phyloP scores from a whole-genome alignment of 1,140 invertebrate genomes.

The Mactra quadrangularis region DNA sequence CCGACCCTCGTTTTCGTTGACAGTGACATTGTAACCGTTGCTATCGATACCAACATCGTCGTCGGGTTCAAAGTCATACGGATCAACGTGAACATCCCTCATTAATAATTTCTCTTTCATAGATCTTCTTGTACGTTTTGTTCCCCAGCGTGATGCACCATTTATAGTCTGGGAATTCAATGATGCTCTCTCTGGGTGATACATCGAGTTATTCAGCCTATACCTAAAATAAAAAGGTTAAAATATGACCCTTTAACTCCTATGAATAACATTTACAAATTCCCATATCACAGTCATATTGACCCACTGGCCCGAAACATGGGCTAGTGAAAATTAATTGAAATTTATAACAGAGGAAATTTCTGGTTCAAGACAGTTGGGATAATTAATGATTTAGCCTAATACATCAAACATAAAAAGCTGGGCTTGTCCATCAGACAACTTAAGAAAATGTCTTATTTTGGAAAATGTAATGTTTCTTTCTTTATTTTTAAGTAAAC shows the following conservation, averaged over 20 bases:
- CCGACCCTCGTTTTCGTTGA: constrained; percentile 43
- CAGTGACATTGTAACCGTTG: constrained; percentile 42
- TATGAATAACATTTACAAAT: not conserved
- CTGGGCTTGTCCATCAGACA: too few relatives aligned
- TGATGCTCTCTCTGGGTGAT: constrained; percentile 68
- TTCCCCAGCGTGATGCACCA: constrained; percentile 55
- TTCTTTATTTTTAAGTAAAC: too few relatives aligned
- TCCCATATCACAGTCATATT: not conserved
- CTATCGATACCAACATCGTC: constrained; percentile 59
- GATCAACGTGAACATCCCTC: constrained; percentile 56
- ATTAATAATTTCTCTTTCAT: constrained; percentile 75
- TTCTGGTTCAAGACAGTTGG: too few relatives aligned
- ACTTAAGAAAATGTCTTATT: too few relatives aligned
- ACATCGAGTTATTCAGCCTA: constrained; percentile 62
- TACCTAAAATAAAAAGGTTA: constrained; percentile 64
- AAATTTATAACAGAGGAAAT: too few relatives aligned
- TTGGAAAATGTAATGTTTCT: too few relatives aligned
- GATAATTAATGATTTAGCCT: too few relatives aligned
- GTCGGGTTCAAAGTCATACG: constrained; percentile 45
- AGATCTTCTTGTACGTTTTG: constrained; percentile 42
- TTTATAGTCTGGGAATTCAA: constrained; percentile 59
- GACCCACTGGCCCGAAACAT: too few relatives aligned
- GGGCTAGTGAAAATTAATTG: too few relatives aligned
- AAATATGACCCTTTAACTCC: not conserved
- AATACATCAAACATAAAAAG: too few relatives aligned